Evolutionary conservation across 2,113 vertebrate species (phyloP).

Genomic region (Nesoenas mayeri): DNA sequence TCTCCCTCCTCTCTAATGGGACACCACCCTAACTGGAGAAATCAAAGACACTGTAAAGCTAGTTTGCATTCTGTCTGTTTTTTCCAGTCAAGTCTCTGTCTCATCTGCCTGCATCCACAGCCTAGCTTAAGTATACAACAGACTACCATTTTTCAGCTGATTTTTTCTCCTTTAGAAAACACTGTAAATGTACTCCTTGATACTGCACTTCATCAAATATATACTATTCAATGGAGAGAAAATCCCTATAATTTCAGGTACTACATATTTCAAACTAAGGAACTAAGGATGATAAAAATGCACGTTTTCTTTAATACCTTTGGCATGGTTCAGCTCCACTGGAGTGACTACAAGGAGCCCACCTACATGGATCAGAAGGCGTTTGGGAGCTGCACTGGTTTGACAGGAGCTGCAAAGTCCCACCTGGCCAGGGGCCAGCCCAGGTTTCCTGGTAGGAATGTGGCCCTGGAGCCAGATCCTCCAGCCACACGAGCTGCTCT

Average conservation of each 20-base stretch:
- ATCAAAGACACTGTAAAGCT: not conserved
- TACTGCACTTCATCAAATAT: not conserved
- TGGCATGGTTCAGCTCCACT: not conserved
- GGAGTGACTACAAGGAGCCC: conserved; percentile 2
- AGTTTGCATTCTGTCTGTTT: not conserved
- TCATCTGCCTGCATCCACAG: not conserved
- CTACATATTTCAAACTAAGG: not conserved
- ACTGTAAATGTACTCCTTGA: not conserved
- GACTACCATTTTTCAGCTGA: not conserved
- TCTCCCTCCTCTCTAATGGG: not conserved
- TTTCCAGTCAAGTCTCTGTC: not conserved
- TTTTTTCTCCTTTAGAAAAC: not conserved
- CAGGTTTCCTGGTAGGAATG: conserved; percentile 32
- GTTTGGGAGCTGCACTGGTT: not conserved
- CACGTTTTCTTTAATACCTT: not conserved
- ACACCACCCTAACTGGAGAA: not conserved
- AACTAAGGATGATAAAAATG: not conserved
- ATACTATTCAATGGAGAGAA: not conserved
- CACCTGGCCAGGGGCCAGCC: conserved; percentile 1
- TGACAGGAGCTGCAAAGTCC: conserved; percentile 10
- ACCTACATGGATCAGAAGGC: not conserved
- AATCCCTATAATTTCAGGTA: not conserved
- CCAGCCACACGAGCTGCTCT: not conserved
- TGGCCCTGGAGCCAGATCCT: not conserved
- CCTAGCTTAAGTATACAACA: not conserved